Evolutionary conservation across 2,888 invertebrate species (phyloP), one percentile per base, ranked within the genome.

Genomic region (Ischnura elegans): DNA sequence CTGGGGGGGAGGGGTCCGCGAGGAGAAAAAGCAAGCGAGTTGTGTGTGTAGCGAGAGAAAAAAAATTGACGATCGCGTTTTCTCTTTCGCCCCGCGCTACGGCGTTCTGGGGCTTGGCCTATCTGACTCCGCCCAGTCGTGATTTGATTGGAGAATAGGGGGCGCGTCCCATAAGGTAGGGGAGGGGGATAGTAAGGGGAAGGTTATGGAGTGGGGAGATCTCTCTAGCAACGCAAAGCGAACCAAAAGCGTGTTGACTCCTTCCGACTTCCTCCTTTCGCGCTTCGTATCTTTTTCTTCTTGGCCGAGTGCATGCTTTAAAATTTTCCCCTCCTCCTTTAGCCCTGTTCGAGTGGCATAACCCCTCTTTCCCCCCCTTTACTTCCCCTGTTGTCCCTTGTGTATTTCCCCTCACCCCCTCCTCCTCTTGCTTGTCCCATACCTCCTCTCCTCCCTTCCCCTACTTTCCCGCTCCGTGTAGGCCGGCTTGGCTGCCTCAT

Each of bases 121-220:
- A 21, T 93, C 61, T 61, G 87, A 94, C 94, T 93, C 94, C 94
- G 84, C 94, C 94, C 90, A 93, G 93, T 93, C 84, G 94, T 93
- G 94, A 94, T 94, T 94, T 93, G 94, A 94, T 94, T 94, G 94
- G 94, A 94, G 94, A 87, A 87, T 94, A 84, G 84, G 55, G 87
- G 55, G 87, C 90, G 90, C 90, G 90, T 43, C 55, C 42, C 61
- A 21, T n/a, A n/a, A n/a, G n/a, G n/a, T n/a, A n/a, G n/a, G n/a
- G n/a, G n/a, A n/a, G n/a, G n/a, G n/a, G n/a, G n/a, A n/a, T n/a
- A n/a, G n/a, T n/a, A n/a, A n/a, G n/a, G n/a, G n/a, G n/a, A n/a
- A n/a, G n/a, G 51, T 51, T 13, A 19, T 51, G 51, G 51, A 51
- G 87, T 43, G 76, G 42, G 61, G 90, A 66, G 66, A 90, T 90